Percentiles rank a stretch among this genome's conserved stretches.
phyloP scores from a whole-genome alignment of 1,140 invertebrate species.

The Drosophila nannoptera region DNA sequence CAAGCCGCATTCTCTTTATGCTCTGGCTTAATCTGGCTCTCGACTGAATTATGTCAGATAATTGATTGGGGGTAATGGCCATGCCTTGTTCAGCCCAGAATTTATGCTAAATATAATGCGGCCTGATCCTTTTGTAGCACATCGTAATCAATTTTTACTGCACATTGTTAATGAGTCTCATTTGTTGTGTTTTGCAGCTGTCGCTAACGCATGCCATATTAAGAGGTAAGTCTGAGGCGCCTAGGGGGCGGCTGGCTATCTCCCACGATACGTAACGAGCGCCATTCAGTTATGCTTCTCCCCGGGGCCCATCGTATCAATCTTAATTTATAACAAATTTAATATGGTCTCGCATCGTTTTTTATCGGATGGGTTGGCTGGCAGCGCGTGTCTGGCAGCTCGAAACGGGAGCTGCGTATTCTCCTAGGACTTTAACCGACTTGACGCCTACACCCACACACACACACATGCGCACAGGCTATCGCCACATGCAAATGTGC shows the following conservation, averaged over 20 bases:
- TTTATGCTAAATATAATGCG: background rate
- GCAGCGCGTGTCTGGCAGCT: conserved; percentile 1
- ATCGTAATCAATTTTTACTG: conserved; percentile 33
- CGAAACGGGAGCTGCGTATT: conserved; percentile 26
- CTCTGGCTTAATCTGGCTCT: too few species aligned
- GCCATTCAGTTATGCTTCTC: conserved; percentile 10
- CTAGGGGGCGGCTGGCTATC: background rate
- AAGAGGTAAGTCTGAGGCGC: conserved; percentile 45
- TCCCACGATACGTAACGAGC: conserved; percentile 1
- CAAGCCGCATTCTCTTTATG: too few species aligned
- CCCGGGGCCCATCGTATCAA: conserved; percentile 62
- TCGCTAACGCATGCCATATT: conserved; percentile 1
- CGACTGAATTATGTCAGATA: conserved; percentile 8
- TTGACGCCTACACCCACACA: conserved; percentile 20
- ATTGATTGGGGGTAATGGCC: too few species aligned
- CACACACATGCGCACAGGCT: conserved; percentile 27
- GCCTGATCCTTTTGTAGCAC: background rate
- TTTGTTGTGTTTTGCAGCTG: conserved; percentile 27
- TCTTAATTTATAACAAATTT: conserved; percentile 75
- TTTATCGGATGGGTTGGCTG: conserved; percentile 2
- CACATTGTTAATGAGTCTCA: conserved; percentile 29
- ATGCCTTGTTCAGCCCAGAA: too few species aligned
- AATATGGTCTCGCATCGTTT: conserved; percentile 46
- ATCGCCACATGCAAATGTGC: conserved; percentile 50
- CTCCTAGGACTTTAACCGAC: conserved; percentile 46